Conservation (phyloP, 1,140 invertebrate genomes). For the Macrobrachium nipponense region DNA sequence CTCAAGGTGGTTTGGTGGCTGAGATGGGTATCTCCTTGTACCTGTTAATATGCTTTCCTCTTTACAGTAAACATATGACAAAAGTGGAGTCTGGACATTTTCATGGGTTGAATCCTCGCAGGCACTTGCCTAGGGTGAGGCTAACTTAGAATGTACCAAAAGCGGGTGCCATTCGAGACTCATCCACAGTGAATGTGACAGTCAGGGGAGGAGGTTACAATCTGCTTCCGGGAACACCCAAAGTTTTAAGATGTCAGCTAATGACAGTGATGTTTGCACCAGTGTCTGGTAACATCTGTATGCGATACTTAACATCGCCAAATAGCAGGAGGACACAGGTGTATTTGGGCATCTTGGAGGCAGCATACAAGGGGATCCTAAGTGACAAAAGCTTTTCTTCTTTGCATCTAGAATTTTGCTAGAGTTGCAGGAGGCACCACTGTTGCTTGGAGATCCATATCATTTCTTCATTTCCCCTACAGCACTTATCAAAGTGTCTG, state of each 20-base stretch:
- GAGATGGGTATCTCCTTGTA: no score
- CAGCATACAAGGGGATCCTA: background rate
- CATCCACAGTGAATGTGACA: background rate
- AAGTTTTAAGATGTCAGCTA: background rate
- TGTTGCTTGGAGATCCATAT: background rate
- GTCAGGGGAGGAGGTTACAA: background rate
- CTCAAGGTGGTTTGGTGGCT: no score
- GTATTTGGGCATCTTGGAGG: background rate
- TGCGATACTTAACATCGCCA: background rate
- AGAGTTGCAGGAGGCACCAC: no score
- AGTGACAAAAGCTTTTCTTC: background rate
- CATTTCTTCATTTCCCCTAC: background rate
- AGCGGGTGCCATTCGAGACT: background rate
- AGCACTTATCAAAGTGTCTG: background rate
- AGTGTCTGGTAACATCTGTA: background rate
- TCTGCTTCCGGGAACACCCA: background rate
- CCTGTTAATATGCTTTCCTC: background rate
- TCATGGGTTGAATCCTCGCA: background rate
- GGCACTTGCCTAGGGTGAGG: background rate
- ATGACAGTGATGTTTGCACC: background rate
- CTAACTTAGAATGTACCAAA: conserved; percentile 1
- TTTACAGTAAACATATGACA: background rate
- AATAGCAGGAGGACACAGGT: background rate
- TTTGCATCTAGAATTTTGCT: background rate
- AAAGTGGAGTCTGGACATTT: background rate